Conservation (phyloP, 2,797 vertebrate genomes). For the Acropternis orthonyx region DNA sequence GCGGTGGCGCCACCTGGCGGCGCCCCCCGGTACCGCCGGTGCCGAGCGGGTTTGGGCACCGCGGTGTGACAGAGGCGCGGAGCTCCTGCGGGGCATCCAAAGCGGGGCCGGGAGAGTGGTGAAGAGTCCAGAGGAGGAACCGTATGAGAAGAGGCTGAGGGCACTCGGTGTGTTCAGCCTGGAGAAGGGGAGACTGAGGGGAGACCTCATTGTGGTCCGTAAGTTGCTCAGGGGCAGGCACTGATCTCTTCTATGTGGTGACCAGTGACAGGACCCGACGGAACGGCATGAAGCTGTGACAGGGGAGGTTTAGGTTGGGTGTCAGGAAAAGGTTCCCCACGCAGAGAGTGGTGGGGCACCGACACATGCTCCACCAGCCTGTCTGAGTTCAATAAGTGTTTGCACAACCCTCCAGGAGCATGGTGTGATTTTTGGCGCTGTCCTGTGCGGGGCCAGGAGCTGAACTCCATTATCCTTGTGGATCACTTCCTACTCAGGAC, state of each 20-base stretch:
- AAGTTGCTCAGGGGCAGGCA: neutral
- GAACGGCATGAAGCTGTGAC: neutral
- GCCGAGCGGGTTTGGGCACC: neutral
- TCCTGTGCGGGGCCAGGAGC: too few relatives aligned
- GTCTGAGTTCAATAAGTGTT: rapidly evolving
- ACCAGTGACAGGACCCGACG: rapidly evolving
- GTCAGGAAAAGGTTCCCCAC: neutral
- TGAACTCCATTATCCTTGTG: neutral
- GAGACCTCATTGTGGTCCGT: too few relatives aligned
- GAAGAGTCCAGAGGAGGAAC: too few relatives aligned
- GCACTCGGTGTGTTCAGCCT: too few relatives aligned
- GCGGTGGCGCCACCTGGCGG: too few relatives aligned
- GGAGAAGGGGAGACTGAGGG: neutral
- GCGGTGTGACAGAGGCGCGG: too few relatives aligned
- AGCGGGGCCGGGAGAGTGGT: neutral
- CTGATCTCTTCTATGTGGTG: rapidly evolving
- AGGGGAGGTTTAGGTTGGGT: rapidly evolving
- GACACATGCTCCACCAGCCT: neutral
- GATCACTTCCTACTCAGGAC: neutral
- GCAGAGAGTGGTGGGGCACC: neutral
- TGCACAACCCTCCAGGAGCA: neutral
- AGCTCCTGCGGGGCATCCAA: neutral
- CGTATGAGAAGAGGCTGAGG: neutral
- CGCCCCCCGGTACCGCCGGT: too few relatives aligned
- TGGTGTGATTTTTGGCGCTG: neutral